Evolutionary conservation across 2,113 vertebrate species (phyloP).

Genomic region (Naja naja): DNA sequence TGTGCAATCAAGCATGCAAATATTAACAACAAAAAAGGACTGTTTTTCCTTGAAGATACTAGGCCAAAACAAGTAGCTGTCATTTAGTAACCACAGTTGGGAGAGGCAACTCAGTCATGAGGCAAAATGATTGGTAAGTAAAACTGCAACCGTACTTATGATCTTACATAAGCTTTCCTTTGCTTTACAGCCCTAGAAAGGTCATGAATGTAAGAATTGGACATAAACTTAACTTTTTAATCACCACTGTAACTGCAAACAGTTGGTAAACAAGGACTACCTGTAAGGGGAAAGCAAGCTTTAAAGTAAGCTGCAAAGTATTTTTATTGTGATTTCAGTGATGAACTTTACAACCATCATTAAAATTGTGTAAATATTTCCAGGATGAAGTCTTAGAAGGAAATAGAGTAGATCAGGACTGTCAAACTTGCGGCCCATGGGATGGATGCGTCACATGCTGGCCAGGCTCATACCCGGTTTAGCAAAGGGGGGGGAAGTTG

Average conservation of each 20-base stretch:
- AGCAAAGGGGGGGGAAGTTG: too few relatives aligned
- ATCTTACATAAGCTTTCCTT: background rate
- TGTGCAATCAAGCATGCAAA: background rate
- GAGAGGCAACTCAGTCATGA: background rate
- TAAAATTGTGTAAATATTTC: background rate
- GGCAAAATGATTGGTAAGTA: background rate
- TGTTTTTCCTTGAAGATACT: constrained; percentile 31
- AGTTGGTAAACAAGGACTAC: background rate
- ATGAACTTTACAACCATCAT: background rate
- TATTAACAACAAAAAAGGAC: background rate
- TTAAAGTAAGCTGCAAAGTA: constrained; percentile 32
- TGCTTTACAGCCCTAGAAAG: background rate
- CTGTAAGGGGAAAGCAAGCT: constrained; percentile 39
- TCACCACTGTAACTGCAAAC: background rate
- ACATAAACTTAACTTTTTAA: background rate
- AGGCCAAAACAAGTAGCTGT: constrained; percentile 19
- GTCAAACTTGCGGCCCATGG: too few relatives aligned
- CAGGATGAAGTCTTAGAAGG: background rate
- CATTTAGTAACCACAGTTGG: background rate
- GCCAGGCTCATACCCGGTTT: too few relatives aligned
- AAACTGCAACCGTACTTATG: background rate
- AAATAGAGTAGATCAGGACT: constrained; percentile 33
- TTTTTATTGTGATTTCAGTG: background rate
- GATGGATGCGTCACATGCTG: too few relatives aligned
- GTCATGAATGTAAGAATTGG: background rate